Evolutionary conservation across 2,888 invertebrate genomes (phyloP), one percentile per base, ranked within the genome.

Genomic region (Nomada flava): DNA sequence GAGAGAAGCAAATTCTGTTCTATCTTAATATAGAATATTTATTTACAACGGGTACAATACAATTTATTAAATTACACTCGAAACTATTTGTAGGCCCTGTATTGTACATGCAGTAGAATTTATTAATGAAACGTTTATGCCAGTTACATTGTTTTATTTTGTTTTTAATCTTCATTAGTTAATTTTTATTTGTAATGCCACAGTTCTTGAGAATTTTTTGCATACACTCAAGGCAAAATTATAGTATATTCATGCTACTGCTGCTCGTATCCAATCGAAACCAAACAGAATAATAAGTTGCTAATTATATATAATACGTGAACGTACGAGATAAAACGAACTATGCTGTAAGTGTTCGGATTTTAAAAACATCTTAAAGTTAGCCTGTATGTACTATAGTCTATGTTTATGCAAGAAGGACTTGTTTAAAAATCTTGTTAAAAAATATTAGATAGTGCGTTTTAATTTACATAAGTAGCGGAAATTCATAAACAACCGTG

Each of bases 201-300:
- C 63, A 71, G 65, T 74, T 84, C 79, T 74, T 86, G 79, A 87
- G 71, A 86, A 75, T 59, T 11, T 73, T 68, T 68, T 52, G 36
- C 52, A 53, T 55, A 79, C 9, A 64, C 2, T 55, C 70, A 59
- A 72, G 75, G 84, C 64, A 82, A 84, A 86, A 65, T 53, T 84
- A 69, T 52, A 29, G 74, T 64, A 52, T 26, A 75, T 55, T 50
- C 64, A 29, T 26, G 47, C 50, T 71, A 59, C 57, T 76, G 67
- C 53, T 68, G 18, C 72, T 76, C 57, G 53, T 69, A 55, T 76
- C 23, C 11, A 62, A 62, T 77, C 67, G 57, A 80, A 80, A 52
- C 13, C 57, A 63, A 80, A 68, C 59, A 62, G n/a, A 1, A 63
- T 64, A 68, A 72, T 29, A 42, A 23, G 52, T 62, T 53, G 23